Percentiles rank a stretch among this genome's conserved stretches.
Evolutionary conservation across 1,140 invertebrate genomes (phyloP).

Genomic region (Drosophila fuyamai): DNA sequence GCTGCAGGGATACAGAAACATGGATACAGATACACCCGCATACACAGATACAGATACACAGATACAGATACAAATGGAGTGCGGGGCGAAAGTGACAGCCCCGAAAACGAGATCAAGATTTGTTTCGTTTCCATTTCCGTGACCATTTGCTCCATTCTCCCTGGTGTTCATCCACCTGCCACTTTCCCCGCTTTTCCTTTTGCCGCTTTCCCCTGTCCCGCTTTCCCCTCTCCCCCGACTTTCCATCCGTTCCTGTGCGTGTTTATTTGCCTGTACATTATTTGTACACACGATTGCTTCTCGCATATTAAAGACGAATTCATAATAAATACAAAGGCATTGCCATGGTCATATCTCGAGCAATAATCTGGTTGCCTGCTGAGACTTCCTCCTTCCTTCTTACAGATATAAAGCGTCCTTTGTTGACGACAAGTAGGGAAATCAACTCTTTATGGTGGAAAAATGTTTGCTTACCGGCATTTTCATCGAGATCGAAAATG

Average conservation of each 20-base stretch:
- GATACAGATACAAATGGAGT: neutral
- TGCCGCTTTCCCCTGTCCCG: neutral
- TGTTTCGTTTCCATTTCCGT: slow-evolving; percentile 67
- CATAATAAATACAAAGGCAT: slow-evolving; percentile 48
- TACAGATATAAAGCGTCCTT: neutral
- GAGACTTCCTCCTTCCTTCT: neutral
- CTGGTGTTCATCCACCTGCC: slow-evolving; percentile 49
- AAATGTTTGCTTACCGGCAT: neutral
- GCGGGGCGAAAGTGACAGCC: slow-evolving; percentile 22
- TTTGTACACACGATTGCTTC: slow-evolving; percentile 78
- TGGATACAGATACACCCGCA: too few relatives aligned
- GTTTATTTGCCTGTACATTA: slow-evolving; percentile 74
- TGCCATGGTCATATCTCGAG: slow-evolving; percentile 11
- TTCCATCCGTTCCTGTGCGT: slow-evolving; percentile 41
- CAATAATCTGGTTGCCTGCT: slow-evolving; percentile 25
- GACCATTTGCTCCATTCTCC: slow-evolving; percentile 47
- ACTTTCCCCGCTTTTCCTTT: neutral
- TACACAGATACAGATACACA: slow-evolving; percentile 3
- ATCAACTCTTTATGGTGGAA: neutral
- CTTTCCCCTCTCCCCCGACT: neutral
- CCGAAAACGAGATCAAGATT: slow-evolving; percentile 57
- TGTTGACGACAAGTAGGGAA: neutral
- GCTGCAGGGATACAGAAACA: slow-evolving; percentile 2
- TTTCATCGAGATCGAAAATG: neutral
- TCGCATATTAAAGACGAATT: slow-evolving; percentile 72